Evolutionary conservation across 2,113 vertebrate species (phyloP), one percentile per base, ranked within the genome.

Genomic region (Trogon surrucura): DNA sequence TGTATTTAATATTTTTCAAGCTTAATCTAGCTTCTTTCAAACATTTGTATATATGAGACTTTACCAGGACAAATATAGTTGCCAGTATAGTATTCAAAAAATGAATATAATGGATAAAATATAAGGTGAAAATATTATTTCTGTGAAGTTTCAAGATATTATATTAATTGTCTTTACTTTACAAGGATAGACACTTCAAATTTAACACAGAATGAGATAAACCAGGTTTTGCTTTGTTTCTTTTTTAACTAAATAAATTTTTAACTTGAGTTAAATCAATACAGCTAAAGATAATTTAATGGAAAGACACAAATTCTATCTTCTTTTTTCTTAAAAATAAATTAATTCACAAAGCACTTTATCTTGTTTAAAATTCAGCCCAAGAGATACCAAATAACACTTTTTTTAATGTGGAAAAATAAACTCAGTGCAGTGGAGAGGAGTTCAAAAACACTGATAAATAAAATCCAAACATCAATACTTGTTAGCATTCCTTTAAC

Each of bases 391-490:
- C 78, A 94, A 80, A 88, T 85, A 96, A 95, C 85, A 97, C 96
- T 95, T 82, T 96, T 96, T 97, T 96, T 96, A 88, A 95, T 71
- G 65, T 93, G 82, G 88, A 97, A 95, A 96, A 97, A 98, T 97
- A 98, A 98, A 98, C 96, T 97, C 91, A 53, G 88, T 97, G 95
- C 94, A 94, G 84, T 70, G 95, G 64, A 92, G 89, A 96, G 94
- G 92, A 97, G 96, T 98, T 98, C 97, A 98, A 98, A 96, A 98
- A 97, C 97, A 98, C 85, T 98, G 98, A 98, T 98, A 98, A 98
- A 98, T 98, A 98, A 98, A 98, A 98, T 98, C 91, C 97, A 97
- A 97, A 98, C 97, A 97, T 99, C 98, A 95, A 98, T 99, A 98
- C 96, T 97, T 94, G 96, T 98, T 99, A 99, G 98, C 98, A 98